Evolutionary conservation across 37 sponge, comb jelly and placozoan species (phyloP), one percentile per base, ranked within the genome.

Genomic region (Petrosia ficiformis): DNA sequence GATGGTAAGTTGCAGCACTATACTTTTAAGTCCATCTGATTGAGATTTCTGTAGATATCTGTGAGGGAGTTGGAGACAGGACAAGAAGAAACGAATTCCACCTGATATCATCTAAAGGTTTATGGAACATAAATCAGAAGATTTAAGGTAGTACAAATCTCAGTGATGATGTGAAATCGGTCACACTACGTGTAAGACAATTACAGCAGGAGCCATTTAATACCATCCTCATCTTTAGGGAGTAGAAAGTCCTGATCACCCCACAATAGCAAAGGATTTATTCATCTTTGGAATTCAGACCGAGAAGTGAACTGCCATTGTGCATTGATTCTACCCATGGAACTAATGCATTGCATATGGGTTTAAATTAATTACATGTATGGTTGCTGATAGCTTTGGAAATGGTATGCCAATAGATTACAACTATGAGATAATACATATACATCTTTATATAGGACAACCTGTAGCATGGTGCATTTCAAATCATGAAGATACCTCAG

Each of bases 381-480:
- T 76, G 37, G 43, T 65, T 4, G 61, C 41, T 21, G 77, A 76
- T 65, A n/a, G 65, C 8, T 65, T 42, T 42, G 77, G 77, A 5
- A 36, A 76, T 26, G 77, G 77, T 64, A 76, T 4, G 29, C 22
- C n/a, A 52, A 58, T 21, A 11, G 16, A 54, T 29, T 11, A 40
- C 38, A 3, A 19, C 3, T 8, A 44, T 4, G 26, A 19, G 6
- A 6, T 32, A 24, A 24, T 72, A 72, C 4, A 16, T 41, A n/a
- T n/a, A n/a, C n/a, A n/a, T n/a, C n/a, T n/a, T n/a, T n/a, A n/a
- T 57, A 24, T 44, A 77, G 78, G 78, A 31, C 78, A 77, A 42
- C 78, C 78, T 30, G 32, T 77, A n/a, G 78, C 78, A 21, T 77
- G 78, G 78, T 77, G 78, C 56, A 67, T 77, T 30, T 39, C 78